A percentile compares a stretch with the other conserved stretches of the same genome.
phyloP scores from a whole-genome alignment of 2,888 invertebrate species.

The Lagria hirta region DNA sequence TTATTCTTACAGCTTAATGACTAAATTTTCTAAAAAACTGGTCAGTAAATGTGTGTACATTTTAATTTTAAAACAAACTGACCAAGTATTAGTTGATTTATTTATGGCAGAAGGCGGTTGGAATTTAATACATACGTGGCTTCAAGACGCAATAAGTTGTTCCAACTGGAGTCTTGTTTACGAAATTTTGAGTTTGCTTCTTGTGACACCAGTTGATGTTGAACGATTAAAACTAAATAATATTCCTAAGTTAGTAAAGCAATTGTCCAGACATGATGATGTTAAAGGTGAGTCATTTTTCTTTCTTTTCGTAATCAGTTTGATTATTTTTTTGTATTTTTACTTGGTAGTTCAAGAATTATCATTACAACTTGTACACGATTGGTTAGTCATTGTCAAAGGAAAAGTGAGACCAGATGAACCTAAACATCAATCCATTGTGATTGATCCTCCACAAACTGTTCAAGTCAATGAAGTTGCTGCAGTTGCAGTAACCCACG shows the following conservation, averaged over 20 bases:
- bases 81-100: slow-evolving; percentile 77
- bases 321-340: slow-evolving; percentile 13
- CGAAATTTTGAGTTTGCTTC: slow-evolving; percentile 81
- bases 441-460: slow-evolving; percentile 15
- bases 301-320: slow-evolving; percentile 10
- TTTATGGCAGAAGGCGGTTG: slow-evolving; percentile 93
- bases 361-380: slow-evolving; percentile 81
- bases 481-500: slow-evolving; percentile 12
- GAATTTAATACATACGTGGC: slow-evolving; percentile 87
- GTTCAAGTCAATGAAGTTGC: slow-evolving; percentile 11
- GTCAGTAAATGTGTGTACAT: slow-evolving; percentile 95
- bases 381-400: slow-evolving; percentile 88
- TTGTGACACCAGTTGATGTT: slow-evolving; percentile 87
- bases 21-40: slow-evolving; percentile 90
- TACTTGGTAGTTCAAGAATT: slow-evolving; percentile 74
- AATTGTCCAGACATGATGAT: slow-evolving; percentile 78
- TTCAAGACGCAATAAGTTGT: slow-evolving; percentile 80
- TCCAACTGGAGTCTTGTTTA: slow-evolving; percentile 86
- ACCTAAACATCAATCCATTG: slow-evolving; percentile 12
- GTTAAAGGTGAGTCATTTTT: slow-evolving; percentile 69
- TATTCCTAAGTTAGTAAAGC: slow-evolving; percentile 89
- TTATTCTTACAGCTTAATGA: slow-evolving; percentile 79
- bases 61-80: slow-evolving; percentile 86
- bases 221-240: slow-evolving; percentile 88
- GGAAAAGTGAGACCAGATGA: slow-evolving; percentile 56